Evolutionary conservation across 2,888 invertebrate genomes (phyloP).

Genomic region (Camptogramma bilineatum): DNA sequence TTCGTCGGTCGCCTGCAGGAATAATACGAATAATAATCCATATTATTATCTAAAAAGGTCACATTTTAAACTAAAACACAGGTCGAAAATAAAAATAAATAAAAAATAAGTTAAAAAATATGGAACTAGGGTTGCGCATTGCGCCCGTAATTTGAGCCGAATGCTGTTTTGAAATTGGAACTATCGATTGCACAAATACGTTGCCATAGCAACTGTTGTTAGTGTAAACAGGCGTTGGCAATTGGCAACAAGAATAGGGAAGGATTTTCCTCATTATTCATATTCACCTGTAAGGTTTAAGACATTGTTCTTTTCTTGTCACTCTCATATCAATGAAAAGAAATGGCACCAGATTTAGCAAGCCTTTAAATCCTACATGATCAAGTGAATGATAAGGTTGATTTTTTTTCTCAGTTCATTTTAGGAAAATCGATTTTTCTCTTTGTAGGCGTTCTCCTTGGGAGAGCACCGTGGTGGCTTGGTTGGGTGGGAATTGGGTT

Average conservation of each 20-base stretch:
- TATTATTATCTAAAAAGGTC: constrained; percentile 40
- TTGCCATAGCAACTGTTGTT: constrained; percentile 68
- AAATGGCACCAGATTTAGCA: too few relatives aligned
- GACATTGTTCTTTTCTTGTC: too few relatives aligned
- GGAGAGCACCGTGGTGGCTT: too few relatives aligned
- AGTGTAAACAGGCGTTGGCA: constrained; percentile 61
- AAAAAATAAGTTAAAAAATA: constrained; percentile 55
- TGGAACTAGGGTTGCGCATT: constrained; percentile 68
- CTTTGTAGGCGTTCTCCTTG: neutral
- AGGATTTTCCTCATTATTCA: neutral
- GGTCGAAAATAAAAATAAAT: constrained; percentile 49
- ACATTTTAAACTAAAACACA: constrained; percentile 48
- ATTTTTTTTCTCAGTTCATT: too few relatives aligned
- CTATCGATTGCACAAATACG: constrained; percentile 72
- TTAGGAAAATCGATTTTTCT: neutral
- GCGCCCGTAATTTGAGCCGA: constrained; percentile 61
- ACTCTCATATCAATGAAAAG: too few relatives aligned
- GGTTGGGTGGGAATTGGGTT: too few relatives aligned
- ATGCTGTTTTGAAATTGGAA: constrained; percentile 45
- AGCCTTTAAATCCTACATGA: too few relatives aligned
- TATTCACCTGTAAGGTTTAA: too few relatives aligned
- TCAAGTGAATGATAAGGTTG: too few relatives aligned
- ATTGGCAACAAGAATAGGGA: constrained; percentile 43
- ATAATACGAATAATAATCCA: constrained; percentile 61
- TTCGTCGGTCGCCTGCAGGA: constrained; percentile 76